Evolutionary conservation across 2,797 vertebrate species (phyloP), one percentile per base, ranked within the genome.

Genomic region (Cossypha heuglini): DNA sequence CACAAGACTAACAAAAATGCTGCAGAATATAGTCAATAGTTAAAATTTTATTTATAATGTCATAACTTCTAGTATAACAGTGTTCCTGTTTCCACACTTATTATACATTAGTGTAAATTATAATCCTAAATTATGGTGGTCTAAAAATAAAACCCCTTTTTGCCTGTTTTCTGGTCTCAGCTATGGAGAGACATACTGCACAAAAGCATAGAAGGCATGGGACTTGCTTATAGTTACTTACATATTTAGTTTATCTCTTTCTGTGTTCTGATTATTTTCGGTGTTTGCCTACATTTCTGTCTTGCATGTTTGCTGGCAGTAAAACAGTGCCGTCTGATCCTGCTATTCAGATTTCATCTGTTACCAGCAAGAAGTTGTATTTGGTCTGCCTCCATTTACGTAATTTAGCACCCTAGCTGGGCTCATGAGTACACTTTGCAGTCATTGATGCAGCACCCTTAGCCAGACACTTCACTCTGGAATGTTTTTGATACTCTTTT

Each of bases 31-130:
- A 95, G 45, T 80, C 71, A 95, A 57, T 67, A 76, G 59, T 91
- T 96, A 93, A 97, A 96, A 96, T 90, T 96, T 97, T 92, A 95
- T 96, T 96, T 78, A 84, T 92, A 83, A 21, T 95, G 81, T 94
- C 93, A 87, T 75, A 95, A 16, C 94, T 69, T 94, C 76, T 91
- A 72, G 69, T 95, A 83, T 91, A 88, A 94, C 59, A 89, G 45
- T 90, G 35, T 92, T 97, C 17, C 48, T 94, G 22, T 76, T 95
- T 81, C 29, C 94, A 96, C 93, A 57, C 80, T 83, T 86, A 76
- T 45, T 88, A 89, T 74, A 93, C 58, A 55, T 81, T 54, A 87
- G 45, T 94, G 76, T 94, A 94, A 91, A 28, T 92, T 89, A 86
- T 51, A 90, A 87, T 79, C 78, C 57, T 92, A 67, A 63, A 83